phyloP scores from a whole-genome alignment of 1,140 invertebrate genomes.

The Planococcus citri region DNA sequence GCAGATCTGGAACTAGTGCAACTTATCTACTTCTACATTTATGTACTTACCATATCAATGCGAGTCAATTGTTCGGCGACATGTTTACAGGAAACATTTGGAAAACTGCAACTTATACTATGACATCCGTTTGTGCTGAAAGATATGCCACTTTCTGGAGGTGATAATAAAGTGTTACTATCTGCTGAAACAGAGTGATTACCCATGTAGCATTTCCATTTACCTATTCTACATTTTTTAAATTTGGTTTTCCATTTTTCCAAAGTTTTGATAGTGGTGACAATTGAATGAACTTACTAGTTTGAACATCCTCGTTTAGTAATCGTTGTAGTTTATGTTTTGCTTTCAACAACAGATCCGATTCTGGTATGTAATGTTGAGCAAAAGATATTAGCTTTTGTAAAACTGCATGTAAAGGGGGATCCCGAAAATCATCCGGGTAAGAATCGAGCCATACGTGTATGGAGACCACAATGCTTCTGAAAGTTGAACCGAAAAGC shows the following conservation, averaged over 20 bases:
- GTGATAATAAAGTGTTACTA: background rate
- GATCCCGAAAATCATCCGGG: constrained; percentile 87
- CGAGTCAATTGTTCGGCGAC: constrained; percentile 95
- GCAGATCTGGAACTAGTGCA: too few relatives aligned
- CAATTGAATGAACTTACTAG: background rate
- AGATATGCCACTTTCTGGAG: background rate
- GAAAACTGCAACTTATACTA: constrained; percentile 48
- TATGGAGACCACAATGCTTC: constrained; percentile 73
- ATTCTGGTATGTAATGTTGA: constrained; percentile 59
- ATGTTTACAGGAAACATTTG: constrained; percentile 71
- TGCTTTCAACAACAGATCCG: constrained; percentile 67
- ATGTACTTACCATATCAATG: constrained; percentile 73
- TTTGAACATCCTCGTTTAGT: constrained; percentile 36
- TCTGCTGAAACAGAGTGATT: too few relatives aligned
- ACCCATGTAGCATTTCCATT: too few relatives aligned
- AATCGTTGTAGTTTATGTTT: constrained; percentile 47
- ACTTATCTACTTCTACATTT: too few relatives aligned
- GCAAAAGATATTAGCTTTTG: constrained; percentile 72
- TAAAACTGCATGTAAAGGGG: constrained; percentile 69
- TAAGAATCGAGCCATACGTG: constrained; percentile 96
- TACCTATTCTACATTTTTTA: too few relatives aligned
- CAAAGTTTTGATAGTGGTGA: too few relatives aligned
- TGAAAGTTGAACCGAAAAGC: constrained; percentile 33
- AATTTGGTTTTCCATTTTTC: too few relatives aligned
- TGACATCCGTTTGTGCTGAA: constrained; percentile 32